Evolutionary conservation across 1,140 invertebrate genomes (phyloP).

Genomic region (Scylla paramamosain): DNA sequence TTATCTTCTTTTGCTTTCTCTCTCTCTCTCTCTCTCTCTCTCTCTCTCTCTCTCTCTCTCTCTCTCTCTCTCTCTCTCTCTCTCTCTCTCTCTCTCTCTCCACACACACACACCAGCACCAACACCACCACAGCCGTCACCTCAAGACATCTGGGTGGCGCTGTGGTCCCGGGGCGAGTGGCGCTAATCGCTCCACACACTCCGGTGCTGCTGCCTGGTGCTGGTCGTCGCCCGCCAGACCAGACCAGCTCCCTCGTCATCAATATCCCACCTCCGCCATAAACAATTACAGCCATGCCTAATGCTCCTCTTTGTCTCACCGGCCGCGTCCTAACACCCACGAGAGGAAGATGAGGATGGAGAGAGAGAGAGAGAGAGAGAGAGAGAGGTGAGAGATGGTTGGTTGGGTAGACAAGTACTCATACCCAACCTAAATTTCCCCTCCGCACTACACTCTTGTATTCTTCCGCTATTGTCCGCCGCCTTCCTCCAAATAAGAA

Average conservation of each 20-base stretch:
- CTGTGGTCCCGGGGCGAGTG: too few species aligned
- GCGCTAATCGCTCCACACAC: too few species aligned
- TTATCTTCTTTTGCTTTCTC: too few species aligned
- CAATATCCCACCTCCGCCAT: slow-evolving; percentile 16
- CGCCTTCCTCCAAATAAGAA: background rate
- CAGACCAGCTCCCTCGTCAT: background rate
- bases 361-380: background rate
- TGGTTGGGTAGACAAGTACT: too few species aligned
- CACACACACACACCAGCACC: too few species aligned
- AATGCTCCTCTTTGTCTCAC: slow-evolving; percentile 36
- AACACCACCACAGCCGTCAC: too few species aligned
- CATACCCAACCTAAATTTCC: background rate
- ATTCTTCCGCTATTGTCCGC: background rate
- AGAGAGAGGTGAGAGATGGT: background rate
- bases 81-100: too few species aligned
- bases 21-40: slow-evolving; percentile 39
- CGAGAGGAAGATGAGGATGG: background rate
- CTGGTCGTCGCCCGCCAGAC: background rate
- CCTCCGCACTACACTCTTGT: background rate
- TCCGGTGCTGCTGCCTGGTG: too few species aligned
- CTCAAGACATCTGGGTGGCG: too few species aligned
- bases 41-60: background rate
- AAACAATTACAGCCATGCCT: slow-evolving; percentile 41
- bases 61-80: background rate
- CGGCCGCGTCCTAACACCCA: background rate